Percentiles rank a stretch among this genome's conserved stretches.
Conservation (phyloP, 1,140 invertebrate species). For the Drosophila pruinosa region DNA sequence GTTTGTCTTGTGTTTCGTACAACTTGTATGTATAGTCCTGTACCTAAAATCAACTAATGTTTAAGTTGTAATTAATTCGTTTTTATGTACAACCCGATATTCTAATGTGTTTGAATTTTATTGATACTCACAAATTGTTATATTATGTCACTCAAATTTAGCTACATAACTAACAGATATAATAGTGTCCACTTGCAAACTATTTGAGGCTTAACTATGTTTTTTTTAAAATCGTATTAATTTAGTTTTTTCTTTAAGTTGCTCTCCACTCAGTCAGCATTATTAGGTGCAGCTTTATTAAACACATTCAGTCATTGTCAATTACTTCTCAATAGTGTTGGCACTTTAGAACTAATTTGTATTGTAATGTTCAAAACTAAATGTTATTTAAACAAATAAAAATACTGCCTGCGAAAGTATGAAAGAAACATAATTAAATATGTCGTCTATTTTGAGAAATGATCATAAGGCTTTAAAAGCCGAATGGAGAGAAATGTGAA, state of each 20-base stretch:
- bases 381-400: slow-evolving; percentile 17
- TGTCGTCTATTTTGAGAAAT: no score
- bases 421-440: neutral
- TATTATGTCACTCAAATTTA: no score
- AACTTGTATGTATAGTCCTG: no score
- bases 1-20: neutral
- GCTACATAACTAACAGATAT: neutral
- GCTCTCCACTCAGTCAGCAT: no score
- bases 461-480: no score
- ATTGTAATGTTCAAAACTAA: slow-evolving; percentile 39
- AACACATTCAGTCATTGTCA: neutral
- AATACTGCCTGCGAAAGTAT: neutral
- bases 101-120: neutral
- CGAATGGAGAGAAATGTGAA: no score
- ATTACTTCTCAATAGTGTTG: neutral
- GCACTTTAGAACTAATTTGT: slow-evolving; percentile 10
- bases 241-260: neutral
- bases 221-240: neutral
- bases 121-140: neutral
- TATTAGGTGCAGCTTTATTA: neutral
- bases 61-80: neutral
- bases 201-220: neutral
- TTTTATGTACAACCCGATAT: neutral
- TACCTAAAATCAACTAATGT: neutral
- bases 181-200: no score